Evolutionary conservation across 2,113 vertebrate species (phyloP).

Genomic region (pig (Sus scrofa)): T2T-Sscrofa CM000813.6:2594001-2594500

Average conservation of each 20-base stretch:
- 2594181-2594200: background rate
- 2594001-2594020: background rate
- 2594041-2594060: background rate
- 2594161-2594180: rapidly evolving
- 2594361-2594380: background rate
- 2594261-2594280: background rate
- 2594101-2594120: background rate
- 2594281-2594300: background rate
- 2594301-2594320: rapidly evolving
- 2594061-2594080: background rate
- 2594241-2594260: background rate
- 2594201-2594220: background rate
- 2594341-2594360: rapidly evolving
- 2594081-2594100: rapidly evolving
- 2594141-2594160: background rate
- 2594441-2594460: background rate
- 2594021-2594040: background rate
- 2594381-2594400: background rate
- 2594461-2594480: background rate
- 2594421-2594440: background rate
- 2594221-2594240: background rate
- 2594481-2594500: no score
- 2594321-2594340: background rate
- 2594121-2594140: background rate
- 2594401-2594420: background rate